Percentiles rank a stretch among this genome's conserved stretches.
Evolutionary conservation across 2,113 vertebrate genomes (phyloP).

Genomic region (Dromaius novaehollandiae): DNA sequence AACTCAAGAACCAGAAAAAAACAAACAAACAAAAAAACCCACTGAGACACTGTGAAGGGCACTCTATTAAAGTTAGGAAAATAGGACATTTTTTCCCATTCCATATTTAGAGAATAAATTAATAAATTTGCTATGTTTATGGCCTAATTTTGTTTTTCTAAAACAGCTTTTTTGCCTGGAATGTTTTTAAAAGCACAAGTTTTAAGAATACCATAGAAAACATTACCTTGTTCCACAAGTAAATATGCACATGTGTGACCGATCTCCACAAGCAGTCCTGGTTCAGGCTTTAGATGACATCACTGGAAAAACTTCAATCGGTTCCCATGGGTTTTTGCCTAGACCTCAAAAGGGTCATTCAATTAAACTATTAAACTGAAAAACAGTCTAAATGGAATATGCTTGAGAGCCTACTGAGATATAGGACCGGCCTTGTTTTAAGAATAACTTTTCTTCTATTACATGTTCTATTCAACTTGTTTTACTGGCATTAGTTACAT

Average conservation of each 20-base stretch:
- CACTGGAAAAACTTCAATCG: not conserved
- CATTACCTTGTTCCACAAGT: not conserved
- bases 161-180: not conserved
- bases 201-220: not conserved
- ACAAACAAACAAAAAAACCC: not conserved
- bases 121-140: not conserved
- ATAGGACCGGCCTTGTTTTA: not conserved
- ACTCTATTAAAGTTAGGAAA: not conserved
- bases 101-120: not conserved
- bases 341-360: not conserved
- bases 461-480: not conserved
- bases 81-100: not conserved
- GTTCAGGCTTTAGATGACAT: not conserved
- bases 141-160: not conserved
- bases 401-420: not conserved
- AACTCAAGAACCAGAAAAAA: not conserved
- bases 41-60: not conserved
- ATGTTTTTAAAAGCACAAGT: not conserved
- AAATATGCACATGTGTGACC: not conserved
- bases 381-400: not conserved
- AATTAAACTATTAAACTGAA: not conserved
- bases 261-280: not conserved
- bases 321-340: rapidly evolving
- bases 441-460: not conserved
- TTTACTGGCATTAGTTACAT: not conserved